Base-by-base conservation (phyloP, 2,888 invertebrate genomes). In the Microdon myrmicae region DNA sequence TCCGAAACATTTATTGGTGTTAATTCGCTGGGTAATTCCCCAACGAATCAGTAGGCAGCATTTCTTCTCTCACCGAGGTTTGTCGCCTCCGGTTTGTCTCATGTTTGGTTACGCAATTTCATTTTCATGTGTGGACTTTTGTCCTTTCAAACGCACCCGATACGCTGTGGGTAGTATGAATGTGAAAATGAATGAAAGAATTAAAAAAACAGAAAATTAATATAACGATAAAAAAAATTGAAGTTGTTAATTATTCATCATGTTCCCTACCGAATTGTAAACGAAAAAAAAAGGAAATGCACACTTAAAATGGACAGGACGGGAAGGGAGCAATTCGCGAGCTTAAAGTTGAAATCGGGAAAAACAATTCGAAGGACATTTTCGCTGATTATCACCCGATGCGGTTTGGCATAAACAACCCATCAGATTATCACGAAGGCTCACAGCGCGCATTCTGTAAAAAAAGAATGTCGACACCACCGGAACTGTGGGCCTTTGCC, bases 171-270 rank as follows among this genome's bases (percentile, higher is more conserved):
- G 10, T 17, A 10, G 17, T 8, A 26, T 31, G 4, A 20, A 23
- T 12, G 13, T 7, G 22, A 43, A 31, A 31, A 22, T 14, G 16
- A 29, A n/a, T n/a, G n/a, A n/a, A n/a, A 41, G 19, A 43, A 17
- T 7, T 20, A 16, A 19, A 12, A 10, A 13, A 31, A 23, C 13
- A 16, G 20, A 6, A 17, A 17, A 22, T 8, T 6, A 12, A 16
- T 22, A 29, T 43, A 19, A 9, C 38, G 43, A 45, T 34, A 38
- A 43, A 34, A 49, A 38, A 56, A 34, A 45, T 51, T 51, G 25
- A 56, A 56, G 26, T 51, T 56, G 38, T 56, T 51, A 64, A 64
- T 64, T 51, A 64, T 56, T 54, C 37, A 39, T 32, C 12, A 49
- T 49, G 35, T 28, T 39, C 34, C 26, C 22, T 34, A 13, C 22